phyloP scores from a whole-genome alignment of 2,888 invertebrate species.

The Embidobia sp. region DNA sequence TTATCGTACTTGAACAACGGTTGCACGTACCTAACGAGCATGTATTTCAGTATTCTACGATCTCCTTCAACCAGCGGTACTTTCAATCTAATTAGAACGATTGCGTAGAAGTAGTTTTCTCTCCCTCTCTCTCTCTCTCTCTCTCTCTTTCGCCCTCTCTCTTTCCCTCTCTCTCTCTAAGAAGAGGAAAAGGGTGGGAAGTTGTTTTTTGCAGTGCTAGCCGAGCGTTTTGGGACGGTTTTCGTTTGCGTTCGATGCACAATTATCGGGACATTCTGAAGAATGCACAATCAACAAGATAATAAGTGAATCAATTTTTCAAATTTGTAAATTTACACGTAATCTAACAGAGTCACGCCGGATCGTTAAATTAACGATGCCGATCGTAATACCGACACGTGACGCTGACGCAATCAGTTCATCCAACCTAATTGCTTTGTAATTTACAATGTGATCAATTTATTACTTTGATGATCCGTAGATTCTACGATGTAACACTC shows the following conservation, averaged over 20 bases:
- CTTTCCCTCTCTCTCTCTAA: too few relatives aligned
- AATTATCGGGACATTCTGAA: conserved; percentile 1
- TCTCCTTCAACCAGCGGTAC: conserved; percentile 21
- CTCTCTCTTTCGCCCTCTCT: too few relatives aligned
- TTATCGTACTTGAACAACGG: conserved; percentile 1
- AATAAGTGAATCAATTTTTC: conserved; percentile 18
- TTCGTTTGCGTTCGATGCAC: conserved; percentile 6
- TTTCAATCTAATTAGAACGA: conserved; percentile 15
- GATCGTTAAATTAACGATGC: conserved; percentile 1
- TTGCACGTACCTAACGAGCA: conserved; percentile 8
- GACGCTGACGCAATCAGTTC: too few relatives aligned
- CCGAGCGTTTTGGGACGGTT: background rate
- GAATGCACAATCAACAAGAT: background rate
- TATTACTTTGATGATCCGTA: background rate
- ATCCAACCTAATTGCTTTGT: background rate
- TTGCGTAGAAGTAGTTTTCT: conserved; percentile 15
- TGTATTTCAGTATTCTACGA: conserved; percentile 31
- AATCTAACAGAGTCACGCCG: conserved; percentile 15
- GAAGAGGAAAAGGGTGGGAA: background rate
- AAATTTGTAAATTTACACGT: conserved; percentile 44
- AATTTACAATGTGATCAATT: background rate
- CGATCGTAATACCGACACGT: background rate
- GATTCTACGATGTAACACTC: background rate
- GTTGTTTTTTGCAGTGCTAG: background rate
- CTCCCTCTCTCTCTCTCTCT: too few relatives aligned